A percentile compares a stretch with the other conserved stretches of the same genome.
Conservation (phyloP, 2,797 vertebrate genomes). For the Ctenosaura bakeri region DNA sequence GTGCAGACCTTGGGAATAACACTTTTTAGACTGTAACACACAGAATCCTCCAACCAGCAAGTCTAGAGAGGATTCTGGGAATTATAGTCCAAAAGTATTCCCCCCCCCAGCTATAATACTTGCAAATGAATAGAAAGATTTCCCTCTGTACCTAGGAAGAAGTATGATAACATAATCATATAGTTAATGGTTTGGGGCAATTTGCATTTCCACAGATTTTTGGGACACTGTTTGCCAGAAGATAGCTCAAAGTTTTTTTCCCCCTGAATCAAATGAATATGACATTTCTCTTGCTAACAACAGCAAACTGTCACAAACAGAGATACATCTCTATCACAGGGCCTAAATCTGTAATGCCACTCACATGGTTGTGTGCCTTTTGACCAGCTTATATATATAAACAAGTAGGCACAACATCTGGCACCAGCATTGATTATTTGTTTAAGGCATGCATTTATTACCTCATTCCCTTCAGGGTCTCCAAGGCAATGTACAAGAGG, state of each 20-base stretch:
- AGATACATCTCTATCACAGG: background rate
- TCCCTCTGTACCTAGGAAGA: background rate
- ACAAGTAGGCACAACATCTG: background rate
- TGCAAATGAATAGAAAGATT: too few species aligned
- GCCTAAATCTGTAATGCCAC: background rate
- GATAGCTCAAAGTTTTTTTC: background rate
- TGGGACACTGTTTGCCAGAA: background rate
- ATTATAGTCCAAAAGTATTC: too few species aligned
- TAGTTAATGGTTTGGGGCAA: background rate
- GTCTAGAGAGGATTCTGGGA: too few species aligned
- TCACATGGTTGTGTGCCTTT: background rate
- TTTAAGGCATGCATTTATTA: too few species aligned
- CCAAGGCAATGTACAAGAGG: too few species aligned
- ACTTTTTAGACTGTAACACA: background rate
- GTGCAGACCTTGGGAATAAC: background rate
- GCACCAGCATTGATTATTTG: background rate
- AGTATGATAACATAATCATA: background rate
- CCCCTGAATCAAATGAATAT: background rate
- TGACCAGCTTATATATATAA: background rate
- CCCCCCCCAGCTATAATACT: too few species aligned
- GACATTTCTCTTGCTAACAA: background rate
- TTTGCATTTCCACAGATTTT: constrained; percentile 1
- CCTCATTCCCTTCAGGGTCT: too few species aligned
- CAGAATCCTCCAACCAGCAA: background rate
- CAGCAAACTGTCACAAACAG: constrained; percentile 5